Conservation (phyloP, 2,113 vertebrate genomes). For the Paralichthys olivaceus region DNA sequence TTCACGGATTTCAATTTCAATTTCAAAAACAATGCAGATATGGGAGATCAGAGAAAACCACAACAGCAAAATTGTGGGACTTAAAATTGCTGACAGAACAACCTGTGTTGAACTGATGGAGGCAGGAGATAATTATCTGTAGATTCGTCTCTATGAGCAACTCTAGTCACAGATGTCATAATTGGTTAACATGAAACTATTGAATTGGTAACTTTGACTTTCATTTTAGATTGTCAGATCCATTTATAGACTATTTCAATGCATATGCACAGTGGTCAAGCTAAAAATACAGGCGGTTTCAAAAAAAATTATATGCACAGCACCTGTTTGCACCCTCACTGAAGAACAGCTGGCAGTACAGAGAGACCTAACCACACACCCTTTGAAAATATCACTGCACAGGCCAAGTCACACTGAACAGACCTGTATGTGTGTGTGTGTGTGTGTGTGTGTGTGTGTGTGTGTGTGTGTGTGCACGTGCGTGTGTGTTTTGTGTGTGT, state of each 20-base stretch:
- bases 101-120: neutral
- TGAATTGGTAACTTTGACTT: neutral
- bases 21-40: no score
- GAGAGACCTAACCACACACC: constrained; percentile 34
- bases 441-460: constrained; percentile 12
- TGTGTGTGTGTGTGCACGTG: constrained; percentile 9
- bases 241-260: neutral
- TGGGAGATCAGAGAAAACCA: no score
- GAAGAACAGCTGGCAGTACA: constrained; percentile 59
- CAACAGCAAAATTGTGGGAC: no score
- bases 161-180: neutral
- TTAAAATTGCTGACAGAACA: no score
- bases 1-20: no score
- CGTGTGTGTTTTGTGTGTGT: constrained; percentile 24
- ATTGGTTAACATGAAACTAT: neutral
- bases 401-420: constrained; percentile 28
- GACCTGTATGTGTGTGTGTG: constrained; percentile 9
- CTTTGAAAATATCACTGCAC: constrained; percentile 49
- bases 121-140: neutral
- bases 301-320: constrained; percentile 16
- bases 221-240: neutral
- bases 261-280: neutral
- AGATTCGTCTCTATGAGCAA: neutral
- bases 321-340: constrained; percentile 67
- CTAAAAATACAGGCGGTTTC: constrained; percentile 11